These are phyloP conservation scores for Polymixis flavicincta DNA, from an alignment of 2,888 invertebrate species.

Conservation along the genomic window DNA sequence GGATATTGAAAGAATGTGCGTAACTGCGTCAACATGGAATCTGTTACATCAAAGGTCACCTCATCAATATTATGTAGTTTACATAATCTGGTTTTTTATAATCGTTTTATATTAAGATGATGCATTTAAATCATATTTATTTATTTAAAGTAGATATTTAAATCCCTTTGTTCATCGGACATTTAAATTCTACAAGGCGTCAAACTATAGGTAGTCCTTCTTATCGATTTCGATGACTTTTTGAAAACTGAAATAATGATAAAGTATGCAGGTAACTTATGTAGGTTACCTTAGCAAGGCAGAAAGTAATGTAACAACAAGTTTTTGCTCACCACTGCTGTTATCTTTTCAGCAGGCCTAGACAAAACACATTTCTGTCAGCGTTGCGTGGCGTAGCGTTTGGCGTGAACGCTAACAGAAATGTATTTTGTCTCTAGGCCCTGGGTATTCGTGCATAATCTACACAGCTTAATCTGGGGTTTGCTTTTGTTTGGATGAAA, in stretches of 20 bases:
- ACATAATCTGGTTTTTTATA: slow-evolving; percentile 23
- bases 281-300: background rate
- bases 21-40: slow-evolving; percentile 19
- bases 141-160: background rate
- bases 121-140: slow-evolving; percentile 11
- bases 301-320: slow-evolving; percentile 1
- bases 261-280: background rate
- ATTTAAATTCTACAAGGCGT: background rate
- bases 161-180: background rate
- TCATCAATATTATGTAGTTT: slow-evolving; percentile 36
- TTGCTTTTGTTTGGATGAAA: slow-evolving; percentile 22
- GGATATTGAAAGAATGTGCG: slow-evolving; percentile 31
- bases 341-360: slow-evolving; percentile 4
- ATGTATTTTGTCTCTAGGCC: too few species aligned
- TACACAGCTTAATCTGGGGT: slow-evolving; percentile 4
- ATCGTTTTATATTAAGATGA: slow-evolving; percentile 1
- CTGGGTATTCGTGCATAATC: background rate
- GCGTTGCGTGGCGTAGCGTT: too few species aligned
- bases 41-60: slow-evolving; percentile 36
- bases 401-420: too few species aligned
- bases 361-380: too few species aligned
- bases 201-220: too few species aligned
- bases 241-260: background rate
- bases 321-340: slow-evolving; percentile 6
- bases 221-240: background rate